phyloP scores from a whole-genome alignment of 2,797 vertebrate species.

The Lepilemur ruficaudatus region DNA sequence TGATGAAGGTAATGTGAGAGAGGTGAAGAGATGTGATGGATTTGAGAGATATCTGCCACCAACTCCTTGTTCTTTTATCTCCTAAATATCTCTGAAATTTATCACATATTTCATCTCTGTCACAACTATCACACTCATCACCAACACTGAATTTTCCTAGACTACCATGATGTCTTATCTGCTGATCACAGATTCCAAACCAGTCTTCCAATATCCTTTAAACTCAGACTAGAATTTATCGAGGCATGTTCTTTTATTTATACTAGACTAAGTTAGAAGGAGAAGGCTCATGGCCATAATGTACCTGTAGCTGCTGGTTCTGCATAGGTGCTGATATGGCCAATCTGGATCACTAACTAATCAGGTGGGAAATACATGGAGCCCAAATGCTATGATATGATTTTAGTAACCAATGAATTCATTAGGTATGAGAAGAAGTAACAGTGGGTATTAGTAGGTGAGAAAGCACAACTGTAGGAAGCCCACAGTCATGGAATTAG shows the following conservation, averaged over 20 bases:
- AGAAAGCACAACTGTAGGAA: background rate
- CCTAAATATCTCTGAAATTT: background rate
- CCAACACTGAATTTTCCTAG: background rate
- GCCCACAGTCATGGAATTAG: background rate
- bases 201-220: background rate
- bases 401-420: background rate
- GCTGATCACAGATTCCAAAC: background rate
- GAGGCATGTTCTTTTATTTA: background rate
- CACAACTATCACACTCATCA: background rate
- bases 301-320: background rate
- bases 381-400: background rate
- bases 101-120: background rate
- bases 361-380: background rate
- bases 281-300: background rate
- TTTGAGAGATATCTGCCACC: background rate
- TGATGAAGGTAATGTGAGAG: background rate
- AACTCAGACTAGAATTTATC: background rate
- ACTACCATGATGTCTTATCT: background rate
- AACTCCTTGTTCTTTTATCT: background rate
- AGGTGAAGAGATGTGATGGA: background rate
- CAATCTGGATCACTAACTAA: background rate
- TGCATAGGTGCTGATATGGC: background rate
- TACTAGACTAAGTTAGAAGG: background rate
- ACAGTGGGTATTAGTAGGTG: background rate
- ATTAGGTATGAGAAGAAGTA: background rate